Evolutionary conservation across 2,797 vertebrate species (phyloP).

Genomic region (Helostoma temminkii): DNA sequence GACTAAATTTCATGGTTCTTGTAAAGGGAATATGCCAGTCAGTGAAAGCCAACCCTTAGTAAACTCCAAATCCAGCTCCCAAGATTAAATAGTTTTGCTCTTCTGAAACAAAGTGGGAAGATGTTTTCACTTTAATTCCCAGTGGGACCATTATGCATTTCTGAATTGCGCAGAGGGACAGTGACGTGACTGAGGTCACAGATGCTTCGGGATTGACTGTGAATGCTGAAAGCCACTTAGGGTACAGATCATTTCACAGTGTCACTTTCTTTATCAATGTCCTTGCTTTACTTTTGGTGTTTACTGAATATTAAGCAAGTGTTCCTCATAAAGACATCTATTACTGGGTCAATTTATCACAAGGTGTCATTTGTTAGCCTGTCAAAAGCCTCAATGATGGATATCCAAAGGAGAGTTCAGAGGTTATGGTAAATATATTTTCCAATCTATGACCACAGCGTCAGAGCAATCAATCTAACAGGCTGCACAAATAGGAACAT

Average conservation of each 20-base stretch:
- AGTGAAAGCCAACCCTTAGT: constrained; percentile 32
- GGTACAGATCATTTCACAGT: constrained; percentile 56
- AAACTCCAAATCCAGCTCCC: constrained; percentile 22
- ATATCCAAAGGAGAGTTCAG: constrained; percentile 45
- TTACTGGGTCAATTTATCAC: constrained; percentile 24
- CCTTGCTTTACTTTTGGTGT: constrained; percentile 13
- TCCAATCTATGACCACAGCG: constrained; percentile 27
- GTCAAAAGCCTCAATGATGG: constrained; percentile 37
- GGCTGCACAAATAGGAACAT: constrained; percentile 16
- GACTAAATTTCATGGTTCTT: constrained; percentile 18
- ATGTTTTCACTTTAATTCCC: constrained; percentile 69
- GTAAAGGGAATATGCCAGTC: constrained; percentile 15
- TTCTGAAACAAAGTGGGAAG: constrained; percentile 53
- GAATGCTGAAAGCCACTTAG: constrained; percentile 61
- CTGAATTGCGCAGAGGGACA: constrained; percentile 31
- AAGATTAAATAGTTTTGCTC: constrained; percentile 50
- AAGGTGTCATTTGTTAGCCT: constrained; percentile 52
- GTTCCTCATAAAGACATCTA: constrained; percentile 16
- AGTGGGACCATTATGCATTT: constrained; percentile 59
- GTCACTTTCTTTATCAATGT: constrained; percentile 18
- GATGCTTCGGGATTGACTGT: constrained; percentile 53
- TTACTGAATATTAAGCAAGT: constrained; percentile 3
- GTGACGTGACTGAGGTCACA: constrained; percentile 61
- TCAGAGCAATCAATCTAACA: constrained; percentile 36
- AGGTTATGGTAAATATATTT: constrained; percentile 42